A percentile compares a stretch with the other conserved stretches of the same genome.
These are phyloP conservation scores for Sarcophaga bullata DNA, from an alignment of 1,140 invertebrate genomes.

Conservation along the genomic window DNA sequence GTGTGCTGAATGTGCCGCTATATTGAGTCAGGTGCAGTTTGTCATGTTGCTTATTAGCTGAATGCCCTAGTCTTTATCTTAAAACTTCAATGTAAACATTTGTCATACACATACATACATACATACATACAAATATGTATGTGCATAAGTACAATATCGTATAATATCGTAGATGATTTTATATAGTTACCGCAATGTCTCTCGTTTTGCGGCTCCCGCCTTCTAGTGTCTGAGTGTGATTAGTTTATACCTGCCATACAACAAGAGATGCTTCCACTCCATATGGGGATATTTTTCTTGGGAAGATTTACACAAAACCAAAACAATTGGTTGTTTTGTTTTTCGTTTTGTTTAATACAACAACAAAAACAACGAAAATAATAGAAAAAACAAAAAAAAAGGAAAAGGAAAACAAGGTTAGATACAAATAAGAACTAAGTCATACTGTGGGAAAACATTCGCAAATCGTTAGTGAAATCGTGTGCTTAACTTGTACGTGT, in stretches of 20 bases:
- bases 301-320: slow-evolving; percentile 42
- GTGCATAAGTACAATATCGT: neutral
- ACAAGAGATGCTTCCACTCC: slow-evolving; percentile 31
- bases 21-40: slow-evolving; percentile 2
- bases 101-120: neutral
- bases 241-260: neutral
- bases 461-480: slow-evolving; percentile 32
- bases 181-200: slow-evolving; percentile 20
- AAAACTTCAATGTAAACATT: neutral
- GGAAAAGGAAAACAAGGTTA: neutral
- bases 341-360: neutral
- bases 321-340: neutral
- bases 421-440: slow-evolving; percentile 41
- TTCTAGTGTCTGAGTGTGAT: neutral
- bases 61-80: neutral
- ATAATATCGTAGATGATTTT: neutral
- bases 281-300: slow-evolving; percentile 41
- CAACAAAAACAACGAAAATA: slow-evolving; percentile 2
- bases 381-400: slow-evolving; percentile 4
- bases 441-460: slow-evolving; percentile 41
- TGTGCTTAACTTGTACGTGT: slow-evolving; percentile 32
- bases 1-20: slow-evolving; percentile 20
- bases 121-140: neutral
- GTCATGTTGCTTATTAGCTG: neutral
- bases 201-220: slow-evolving; percentile 28